phyloP scores from a whole-genome alignment of 1,140 invertebrate species.

The Hydropsyche tenuis region DNA sequence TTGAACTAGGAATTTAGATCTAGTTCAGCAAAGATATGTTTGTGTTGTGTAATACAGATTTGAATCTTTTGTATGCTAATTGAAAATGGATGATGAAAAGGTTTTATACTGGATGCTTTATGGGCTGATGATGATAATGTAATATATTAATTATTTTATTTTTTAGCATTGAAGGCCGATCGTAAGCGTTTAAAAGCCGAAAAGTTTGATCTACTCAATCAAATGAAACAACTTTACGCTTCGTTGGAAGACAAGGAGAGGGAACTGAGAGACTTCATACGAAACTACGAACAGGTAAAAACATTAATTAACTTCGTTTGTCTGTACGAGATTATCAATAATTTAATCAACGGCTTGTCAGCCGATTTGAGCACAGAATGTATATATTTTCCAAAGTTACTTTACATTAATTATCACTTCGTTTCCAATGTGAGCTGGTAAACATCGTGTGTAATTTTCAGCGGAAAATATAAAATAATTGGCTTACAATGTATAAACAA shows the following conservation, averaged over 20 bases:
- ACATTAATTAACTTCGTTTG: not conserved
- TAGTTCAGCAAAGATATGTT: not conserved
- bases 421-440: not conserved
- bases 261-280: conserved; percentile 90
- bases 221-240: conserved; percentile 94
- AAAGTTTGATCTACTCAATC: conserved; percentile 91
- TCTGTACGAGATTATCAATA: conserved; percentile 46
- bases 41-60: not conserved
- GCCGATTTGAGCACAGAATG: not conserved
- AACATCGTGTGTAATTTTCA: not conserved
- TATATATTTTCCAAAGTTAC: not conserved
- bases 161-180: conserved; percentile 81
- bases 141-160: too few species aligned
- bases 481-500: too few species aligned
- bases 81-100: too few species aligned
- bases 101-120: too few species aligned
- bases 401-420: not conserved
- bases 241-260: conserved; percentile 94
- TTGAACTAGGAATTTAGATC: too few species aligned
- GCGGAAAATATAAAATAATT: too few species aligned
- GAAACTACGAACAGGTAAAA: conserved; percentile 88
- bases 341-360: not conserved
- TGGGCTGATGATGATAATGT: too few species aligned
- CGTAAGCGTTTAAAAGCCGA: conserved; percentile 90
- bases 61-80: too few species aligned